Evolutionary conservation across 2,888 invertebrate genomes (phyloP).

Genomic region (Unio pictorum): DNA sequence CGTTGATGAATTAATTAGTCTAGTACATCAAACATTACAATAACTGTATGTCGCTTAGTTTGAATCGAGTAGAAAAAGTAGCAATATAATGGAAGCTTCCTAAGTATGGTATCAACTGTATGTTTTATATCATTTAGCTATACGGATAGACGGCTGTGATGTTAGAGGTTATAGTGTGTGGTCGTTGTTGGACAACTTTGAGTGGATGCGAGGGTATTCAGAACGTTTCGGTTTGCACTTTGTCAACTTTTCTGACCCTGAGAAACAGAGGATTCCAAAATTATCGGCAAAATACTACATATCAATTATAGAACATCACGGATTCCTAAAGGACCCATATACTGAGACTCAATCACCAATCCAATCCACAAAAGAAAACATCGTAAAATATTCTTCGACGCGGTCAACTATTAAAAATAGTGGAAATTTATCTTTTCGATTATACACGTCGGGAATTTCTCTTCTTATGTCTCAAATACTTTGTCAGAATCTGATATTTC

Average conservation of each 20-base stretch:
- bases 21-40: not conserved
- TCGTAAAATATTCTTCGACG: too few relatives aligned
- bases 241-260: slow-evolving; percentile 80
- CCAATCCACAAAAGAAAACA: too few relatives aligned
- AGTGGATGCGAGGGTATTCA: slow-evolving; percentile 84
- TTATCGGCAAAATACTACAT: slow-evolving; percentile 72
- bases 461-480: too few relatives aligned
- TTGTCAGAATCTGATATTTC: too few relatives aligned
- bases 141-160: slow-evolving; percentile 53
- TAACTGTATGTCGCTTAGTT: too few relatives aligned
- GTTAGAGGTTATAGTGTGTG: slow-evolving; percentile 80
- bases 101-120: too few relatives aligned
- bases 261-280: slow-evolving; percentile 79
- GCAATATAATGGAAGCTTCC: too few relatives aligned
- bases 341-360: slow-evolving; percentile 25
- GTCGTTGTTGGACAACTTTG: slow-evolving; percentile 86
- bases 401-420: too few relatives aligned
- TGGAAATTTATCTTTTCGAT: too few relatives aligned
- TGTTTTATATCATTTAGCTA: slow-evolving; percentile 18
- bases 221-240: slow-evolving; percentile 80
- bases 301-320: slow-evolving; percentile 34
- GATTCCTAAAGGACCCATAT: slow-evolving; percentile 10
- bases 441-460: too few relatives aligned
- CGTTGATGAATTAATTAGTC: too few relatives aligned
- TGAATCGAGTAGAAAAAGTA: not conserved